These are phyloP conservation scores for Acrossocheilus fasciatus DNA, from an alignment of 2,797 vertebrate species.

Conservation along the genomic window DNA sequence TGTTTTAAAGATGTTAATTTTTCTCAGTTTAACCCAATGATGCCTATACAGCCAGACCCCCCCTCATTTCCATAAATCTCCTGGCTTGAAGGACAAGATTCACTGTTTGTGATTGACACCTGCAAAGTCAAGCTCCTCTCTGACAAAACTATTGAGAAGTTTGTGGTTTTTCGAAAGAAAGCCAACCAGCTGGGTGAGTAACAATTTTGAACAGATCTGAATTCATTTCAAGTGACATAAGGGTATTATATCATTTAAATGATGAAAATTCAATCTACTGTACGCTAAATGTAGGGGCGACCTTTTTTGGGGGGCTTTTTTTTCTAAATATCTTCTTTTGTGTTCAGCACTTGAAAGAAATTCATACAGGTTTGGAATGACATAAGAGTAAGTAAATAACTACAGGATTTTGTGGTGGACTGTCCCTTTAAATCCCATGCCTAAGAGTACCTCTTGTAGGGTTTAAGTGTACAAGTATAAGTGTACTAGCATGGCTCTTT, in stretches of 20 bases:
- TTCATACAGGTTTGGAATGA: neutral
- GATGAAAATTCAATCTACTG: neutral
- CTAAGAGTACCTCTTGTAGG: neutral
- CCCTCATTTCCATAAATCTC: constrained; percentile 57
- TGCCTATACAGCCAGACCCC: constrained; percentile 61
- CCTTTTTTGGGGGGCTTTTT: neutral
- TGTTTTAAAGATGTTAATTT: neutral
- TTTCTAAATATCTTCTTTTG: neutral
- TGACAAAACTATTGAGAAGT: constrained; percentile 68
- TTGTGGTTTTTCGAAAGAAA: constrained; percentile 67
- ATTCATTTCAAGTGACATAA: neutral
- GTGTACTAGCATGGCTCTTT: neutral
- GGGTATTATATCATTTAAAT: neutral
- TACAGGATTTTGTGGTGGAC: neutral
- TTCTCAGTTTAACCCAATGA: constrained; percentile 68
- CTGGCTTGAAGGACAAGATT: constrained; percentile 66
- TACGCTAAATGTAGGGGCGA: neutral
- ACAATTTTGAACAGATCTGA: neutral
- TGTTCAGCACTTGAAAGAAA: neutral
- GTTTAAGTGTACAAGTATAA: neutral
- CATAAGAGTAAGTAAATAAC: neutral
- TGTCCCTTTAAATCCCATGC: neutral
- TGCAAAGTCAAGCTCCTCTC: constrained; percentile 67
- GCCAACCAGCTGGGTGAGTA: constrained; percentile 70
- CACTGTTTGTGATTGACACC: constrained; percentile 74